A percentile compares a stretch with the other conserved stretches of the same genome.
phyloP scores from a whole-genome alignment of 2,113 vertebrate genomes.

The Stictonetta naevosa region DNA sequence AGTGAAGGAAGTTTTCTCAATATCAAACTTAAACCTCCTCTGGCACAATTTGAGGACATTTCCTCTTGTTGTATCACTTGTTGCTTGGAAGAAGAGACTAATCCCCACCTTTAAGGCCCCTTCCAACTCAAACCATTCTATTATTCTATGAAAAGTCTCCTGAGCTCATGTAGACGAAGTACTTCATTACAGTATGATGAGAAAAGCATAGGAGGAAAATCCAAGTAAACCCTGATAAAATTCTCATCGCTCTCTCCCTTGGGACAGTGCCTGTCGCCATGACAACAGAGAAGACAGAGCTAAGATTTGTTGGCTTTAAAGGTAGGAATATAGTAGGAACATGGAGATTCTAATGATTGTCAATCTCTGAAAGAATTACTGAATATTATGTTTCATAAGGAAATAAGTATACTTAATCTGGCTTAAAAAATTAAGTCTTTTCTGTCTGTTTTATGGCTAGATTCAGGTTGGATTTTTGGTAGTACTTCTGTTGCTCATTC shows the following conservation, averaged over 20 bases:
- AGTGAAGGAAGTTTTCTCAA: too few relatives aligned
- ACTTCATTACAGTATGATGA: background rate
- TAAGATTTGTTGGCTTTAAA: slow-evolving; percentile 40
- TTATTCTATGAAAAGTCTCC: background rate
- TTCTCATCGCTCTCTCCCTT: slow-evolving; percentile 8
- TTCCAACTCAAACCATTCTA: background rate
- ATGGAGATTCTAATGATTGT: background rate
- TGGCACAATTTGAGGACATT: too few relatives aligned
- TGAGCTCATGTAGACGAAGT: background rate
- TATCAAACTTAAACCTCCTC: too few relatives aligned
- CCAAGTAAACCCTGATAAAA: slow-evolving; percentile 57
- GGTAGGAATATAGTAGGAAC: background rate
- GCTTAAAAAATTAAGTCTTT: background rate
- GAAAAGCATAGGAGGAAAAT: slow-evolving; percentile 39
- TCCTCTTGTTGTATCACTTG: too few relatives aligned
- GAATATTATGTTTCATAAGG: background rate
- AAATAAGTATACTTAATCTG: background rate
- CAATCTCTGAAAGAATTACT: background rate
- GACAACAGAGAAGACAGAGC: slow-evolving; percentile 17
- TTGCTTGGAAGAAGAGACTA: too few relatives aligned
- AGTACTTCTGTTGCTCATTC: background rate
- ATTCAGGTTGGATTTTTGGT: background rate
- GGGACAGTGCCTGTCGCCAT: background rate
- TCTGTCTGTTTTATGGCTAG: background rate
- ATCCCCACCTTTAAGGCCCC: background rate